Conservation (phyloP, 2,888 invertebrate genomes). For the Lysandra coridon region DNA sequence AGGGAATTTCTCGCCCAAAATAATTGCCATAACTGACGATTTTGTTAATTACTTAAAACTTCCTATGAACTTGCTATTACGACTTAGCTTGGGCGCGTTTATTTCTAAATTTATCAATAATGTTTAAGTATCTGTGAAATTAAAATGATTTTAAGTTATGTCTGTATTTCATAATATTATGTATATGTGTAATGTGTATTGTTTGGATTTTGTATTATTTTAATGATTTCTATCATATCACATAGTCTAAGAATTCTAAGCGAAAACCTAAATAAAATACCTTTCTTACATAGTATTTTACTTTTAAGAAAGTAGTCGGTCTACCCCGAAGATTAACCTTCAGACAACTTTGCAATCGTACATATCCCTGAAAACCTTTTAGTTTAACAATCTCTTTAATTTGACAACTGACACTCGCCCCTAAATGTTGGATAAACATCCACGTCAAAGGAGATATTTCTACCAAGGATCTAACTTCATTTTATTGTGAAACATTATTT, state of each 20-base stretch:
- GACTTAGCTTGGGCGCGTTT: not conserved
- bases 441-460: not conserved
- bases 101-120: not conserved
- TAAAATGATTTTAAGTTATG: not conserved
- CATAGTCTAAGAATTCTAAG: no score
- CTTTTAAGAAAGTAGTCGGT: not conserved
- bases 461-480: not conserved
- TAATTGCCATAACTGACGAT: conserved; percentile 25
- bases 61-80: conserved; percentile 16
- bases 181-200: not conserved
- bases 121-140: not conserved
- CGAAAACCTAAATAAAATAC: not conserved
- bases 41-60: conserved; percentile 28
- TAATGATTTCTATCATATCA: no score
- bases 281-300: not conserved
- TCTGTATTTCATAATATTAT: no score
- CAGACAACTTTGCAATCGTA: not conserved
- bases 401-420: conserved; percentile 6
- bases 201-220: not conserved
- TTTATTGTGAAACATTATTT: conserved; percentile 1
- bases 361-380: not conserved
- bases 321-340: not conserved
- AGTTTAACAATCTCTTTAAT: conserved; percentile 5
- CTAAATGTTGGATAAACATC: not conserved
- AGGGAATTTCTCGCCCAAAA: conserved; percentile 21